phyloP scores from a whole-genome alignment of 2,888 invertebrate genomes.

The Glomeris marginata region DNA sequence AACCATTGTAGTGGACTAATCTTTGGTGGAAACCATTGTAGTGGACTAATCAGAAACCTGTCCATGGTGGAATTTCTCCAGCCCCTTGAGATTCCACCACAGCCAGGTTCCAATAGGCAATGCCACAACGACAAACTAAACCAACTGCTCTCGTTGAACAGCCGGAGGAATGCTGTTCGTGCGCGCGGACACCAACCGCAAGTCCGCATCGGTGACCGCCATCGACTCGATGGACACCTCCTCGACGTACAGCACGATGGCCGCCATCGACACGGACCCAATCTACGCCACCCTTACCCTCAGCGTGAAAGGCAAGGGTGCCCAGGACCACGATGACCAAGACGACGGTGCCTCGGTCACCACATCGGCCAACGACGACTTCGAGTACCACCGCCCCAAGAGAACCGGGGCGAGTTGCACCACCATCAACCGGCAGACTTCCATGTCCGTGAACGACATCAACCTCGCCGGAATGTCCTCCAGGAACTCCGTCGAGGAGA shows the following conservation, averaged over 20 bases:
- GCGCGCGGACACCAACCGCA: too few relatives aligned
- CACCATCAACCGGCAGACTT: neutral
- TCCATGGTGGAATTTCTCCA: too few relatives aligned
- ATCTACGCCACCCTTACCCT: conserved; percentile 29
- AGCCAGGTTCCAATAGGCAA: too few relatives aligned
- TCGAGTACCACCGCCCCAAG: conserved; percentile 37
- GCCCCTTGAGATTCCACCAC: too few relatives aligned
- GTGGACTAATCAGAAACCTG: too few relatives aligned
- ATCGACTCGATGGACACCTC: neutral
- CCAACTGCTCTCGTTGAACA: too few relatives aligned
- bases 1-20: too few relatives aligned
- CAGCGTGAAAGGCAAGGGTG: conserved; percentile 6
- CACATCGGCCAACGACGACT: conserved; percentile 44
- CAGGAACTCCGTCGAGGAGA: conserved; percentile 1
- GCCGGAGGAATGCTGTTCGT: too few relatives aligned
- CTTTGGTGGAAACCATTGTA: too few relatives aligned
- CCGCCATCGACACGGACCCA: conserved; percentile 25
- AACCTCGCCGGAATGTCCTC: neutral
- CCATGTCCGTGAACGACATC: conserved; percentile 12
- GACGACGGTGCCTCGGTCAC: conserved; percentile 38
- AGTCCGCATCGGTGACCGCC: too few relatives aligned
- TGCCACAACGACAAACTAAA: too few relatives aligned
- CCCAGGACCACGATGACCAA: conserved; percentile 14
- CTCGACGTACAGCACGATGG: neutral
- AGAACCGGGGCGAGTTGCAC: too few relatives aligned